phyloP scores from a whole-genome alignment of 1,140 invertebrate genomes.

The Megathymus violae region DNA sequence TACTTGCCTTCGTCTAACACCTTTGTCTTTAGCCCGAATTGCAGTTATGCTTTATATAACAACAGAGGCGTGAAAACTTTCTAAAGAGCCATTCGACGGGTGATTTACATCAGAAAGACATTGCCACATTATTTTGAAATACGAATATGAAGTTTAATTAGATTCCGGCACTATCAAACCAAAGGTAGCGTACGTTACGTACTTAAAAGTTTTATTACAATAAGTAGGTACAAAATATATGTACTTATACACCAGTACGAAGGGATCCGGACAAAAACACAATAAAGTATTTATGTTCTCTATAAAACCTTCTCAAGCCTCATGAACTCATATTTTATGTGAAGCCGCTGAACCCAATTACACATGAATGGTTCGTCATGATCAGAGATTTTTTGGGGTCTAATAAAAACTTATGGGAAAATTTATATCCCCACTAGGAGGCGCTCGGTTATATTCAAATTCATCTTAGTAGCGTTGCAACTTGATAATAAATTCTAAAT shows the following conservation, averaged over 20 bases:
- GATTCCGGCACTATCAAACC: slow-evolving; percentile 1
- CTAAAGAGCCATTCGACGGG: slow-evolving; percentile 39
- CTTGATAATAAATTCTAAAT: slow-evolving; percentile 67
- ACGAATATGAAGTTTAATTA: slow-evolving; percentile 12
- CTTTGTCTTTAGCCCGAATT: slow-evolving; percentile 73
- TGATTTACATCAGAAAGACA: slow-evolving; percentile 25
- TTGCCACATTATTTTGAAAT: slow-evolving; percentile 14
- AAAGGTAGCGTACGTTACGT: background rate
- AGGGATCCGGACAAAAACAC: slow-evolving; percentile 67
- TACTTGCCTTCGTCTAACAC: slow-evolving; percentile 58
- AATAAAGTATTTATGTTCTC: slow-evolving; percentile 82
- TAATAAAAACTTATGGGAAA: slow-evolving; percentile 73
- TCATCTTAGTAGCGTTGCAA: slow-evolving; percentile 69
- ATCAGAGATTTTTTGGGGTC: slow-evolving; percentile 75
- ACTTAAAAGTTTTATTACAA: background rate
- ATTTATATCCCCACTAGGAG: slow-evolving; percentile 72
- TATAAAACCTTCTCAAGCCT: slow-evolving; percentile 71
- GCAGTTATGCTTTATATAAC: slow-evolving; percentile 80
- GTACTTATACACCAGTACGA: slow-evolving; percentile 51
- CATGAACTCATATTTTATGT: slow-evolving; percentile 80
- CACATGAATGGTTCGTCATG: slow-evolving; percentile 80
- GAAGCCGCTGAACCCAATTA: slow-evolving; percentile 79
- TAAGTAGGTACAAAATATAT: slow-evolving; percentile 29
- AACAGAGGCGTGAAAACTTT: slow-evolving; percentile 75
- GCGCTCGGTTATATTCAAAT: slow-evolving; percentile 62